Evolutionary conservation across 35 echinoderm and acorn worm species (phyloP).

Genomic region (Ophioderma brevispina): DNA sequence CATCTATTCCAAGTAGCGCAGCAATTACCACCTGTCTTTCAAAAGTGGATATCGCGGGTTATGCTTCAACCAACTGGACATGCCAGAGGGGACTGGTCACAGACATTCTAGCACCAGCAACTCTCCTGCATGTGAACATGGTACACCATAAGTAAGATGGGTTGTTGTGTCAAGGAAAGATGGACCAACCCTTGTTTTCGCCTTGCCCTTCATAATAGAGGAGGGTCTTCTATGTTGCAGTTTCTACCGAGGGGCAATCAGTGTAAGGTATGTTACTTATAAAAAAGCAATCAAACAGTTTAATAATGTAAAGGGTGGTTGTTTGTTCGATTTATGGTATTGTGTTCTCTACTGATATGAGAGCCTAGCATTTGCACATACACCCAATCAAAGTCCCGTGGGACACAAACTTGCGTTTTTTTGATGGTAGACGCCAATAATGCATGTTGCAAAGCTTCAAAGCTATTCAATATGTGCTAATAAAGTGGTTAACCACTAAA

Average conservation of each 20-base stretch:
- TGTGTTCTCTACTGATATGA: too few species aligned
- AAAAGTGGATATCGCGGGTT: conserved; percentile 61
- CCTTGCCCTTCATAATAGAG: too few species aligned
- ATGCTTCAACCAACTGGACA: conserved; percentile 18
- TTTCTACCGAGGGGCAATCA: conserved; percentile 63
- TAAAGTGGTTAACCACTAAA: too few species aligned
- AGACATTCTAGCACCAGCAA: background rate
- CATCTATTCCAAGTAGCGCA: conserved; percentile 73
- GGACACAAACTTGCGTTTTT: too few species aligned
- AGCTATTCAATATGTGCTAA: too few species aligned
- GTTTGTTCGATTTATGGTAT: too few species aligned
- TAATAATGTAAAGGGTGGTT: background rate
- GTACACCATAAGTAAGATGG: conserved; percentile 73
- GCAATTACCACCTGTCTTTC: conserved; percentile 57
- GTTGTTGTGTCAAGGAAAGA: conserved; percentile 93
- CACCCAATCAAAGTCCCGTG: too few species aligned
- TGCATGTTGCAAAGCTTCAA: too few species aligned
- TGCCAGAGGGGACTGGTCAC: background rate
- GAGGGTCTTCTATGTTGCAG: conserved; percentile 96
- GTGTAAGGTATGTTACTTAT: conserved; percentile 69
- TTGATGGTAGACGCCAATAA: too few species aligned
- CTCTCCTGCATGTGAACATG: conserved; percentile 74
- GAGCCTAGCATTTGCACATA: too few species aligned
- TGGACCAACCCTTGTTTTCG: too few species aligned
- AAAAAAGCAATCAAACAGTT: background rate